phyloP scores from a whole-genome alignment of 2,113 vertebrate species.

The Polypterus senegalus region DNA sequence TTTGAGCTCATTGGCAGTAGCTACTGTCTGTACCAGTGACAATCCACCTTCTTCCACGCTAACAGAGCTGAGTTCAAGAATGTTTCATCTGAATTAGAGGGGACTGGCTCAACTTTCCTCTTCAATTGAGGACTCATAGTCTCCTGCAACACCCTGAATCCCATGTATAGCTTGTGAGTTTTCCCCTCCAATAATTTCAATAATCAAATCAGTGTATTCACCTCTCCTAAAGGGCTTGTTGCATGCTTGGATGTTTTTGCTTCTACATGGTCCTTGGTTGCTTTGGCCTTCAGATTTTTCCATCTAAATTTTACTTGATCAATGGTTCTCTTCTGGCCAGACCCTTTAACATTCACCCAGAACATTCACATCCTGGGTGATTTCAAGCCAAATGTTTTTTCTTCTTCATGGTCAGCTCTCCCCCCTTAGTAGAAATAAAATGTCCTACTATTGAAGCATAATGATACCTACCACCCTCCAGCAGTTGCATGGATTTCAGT shows the following conservation, averaged over 20 bases:
- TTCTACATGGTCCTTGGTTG: slow-evolving; percentile 16
- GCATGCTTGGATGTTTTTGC: slow-evolving; percentile 15
- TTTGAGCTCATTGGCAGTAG: slow-evolving; percentile 8
- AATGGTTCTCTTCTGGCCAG: slow-evolving; percentile 9
- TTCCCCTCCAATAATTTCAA: slow-evolving; percentile 15
- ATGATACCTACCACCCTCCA: slow-evolving; percentile 14
- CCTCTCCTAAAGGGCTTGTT: slow-evolving; percentile 17
- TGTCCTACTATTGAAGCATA: slow-evolving; percentile 19
- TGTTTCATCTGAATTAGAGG: slow-evolving; percentile 10
- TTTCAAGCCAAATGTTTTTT: slow-evolving; percentile 5
- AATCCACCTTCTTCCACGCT: not conserved
- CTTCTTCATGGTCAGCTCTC: not conserved
- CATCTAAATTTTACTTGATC: slow-evolving; percentile 14
- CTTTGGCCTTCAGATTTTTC: slow-evolving; percentile 16
- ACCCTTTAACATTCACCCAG: slow-evolving; percentile 6
- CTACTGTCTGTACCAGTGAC: slow-evolving; percentile 1
- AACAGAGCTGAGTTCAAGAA: not conserved
- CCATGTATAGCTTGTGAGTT: slow-evolving; percentile 6
- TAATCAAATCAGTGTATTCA: slow-evolving; percentile 16
- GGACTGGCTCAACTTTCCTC: slow-evolving; percentile 11
- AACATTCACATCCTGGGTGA: slow-evolving; percentile 9
- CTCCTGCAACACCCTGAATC: slow-evolving; percentile 11
- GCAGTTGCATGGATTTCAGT: slow-evolving; percentile 19
- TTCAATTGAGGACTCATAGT: slow-evolving; percentile 10
- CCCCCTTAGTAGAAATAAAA: slow-evolving; percentile 14